Conservation (phyloP, 1,140 invertebrate genomes). For the Drosophila nigrodunni region DNA sequence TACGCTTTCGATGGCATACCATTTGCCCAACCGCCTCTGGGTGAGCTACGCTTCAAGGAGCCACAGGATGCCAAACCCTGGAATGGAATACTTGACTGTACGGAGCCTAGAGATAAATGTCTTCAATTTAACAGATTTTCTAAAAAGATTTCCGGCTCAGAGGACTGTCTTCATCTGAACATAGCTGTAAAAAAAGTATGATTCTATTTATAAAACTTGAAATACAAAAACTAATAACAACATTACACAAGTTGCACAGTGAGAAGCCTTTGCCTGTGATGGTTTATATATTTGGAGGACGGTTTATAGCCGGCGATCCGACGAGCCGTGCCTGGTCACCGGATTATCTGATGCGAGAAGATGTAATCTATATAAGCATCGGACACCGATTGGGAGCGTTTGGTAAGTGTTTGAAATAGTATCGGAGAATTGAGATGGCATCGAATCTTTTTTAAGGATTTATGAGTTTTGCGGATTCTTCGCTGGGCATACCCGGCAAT, state of each 20-base stretch:
- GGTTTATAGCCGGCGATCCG: slow-evolving; percentile 86
- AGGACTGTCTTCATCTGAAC: slow-evolving; percentile 77
- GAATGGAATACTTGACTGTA: slow-evolving; percentile 85
- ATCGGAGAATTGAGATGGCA: neutral
- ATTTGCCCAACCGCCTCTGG: slow-evolving; percentile 88
- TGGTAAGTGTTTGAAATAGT: slow-evolving; percentile 68
- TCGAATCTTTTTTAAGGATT: slow-evolving; percentile 61
- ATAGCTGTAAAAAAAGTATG: slow-evolving; percentile 59
- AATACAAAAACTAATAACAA: too few species aligned
- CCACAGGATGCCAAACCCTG: slow-evolving; percentile 86
- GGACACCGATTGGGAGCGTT: slow-evolving; percentile 89
- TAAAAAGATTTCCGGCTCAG: slow-evolving; percentile 47
- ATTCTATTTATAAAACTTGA: too few species aligned
- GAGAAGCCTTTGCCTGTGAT: slow-evolving; percentile 86
- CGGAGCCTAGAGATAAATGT: slow-evolving; percentile 52
- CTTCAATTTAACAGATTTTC: slow-evolving; percentile 53
- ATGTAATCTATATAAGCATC: slow-evolving; percentile 88
- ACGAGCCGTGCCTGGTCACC: slow-evolving; percentile 85
- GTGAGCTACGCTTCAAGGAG: slow-evolving; percentile 87
- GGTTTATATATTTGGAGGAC: slow-evolving; percentile 90
- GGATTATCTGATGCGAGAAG: slow-evolving; percentile 87
- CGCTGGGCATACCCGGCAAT: slow-evolving; percentile 76
- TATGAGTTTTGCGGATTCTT: slow-evolving; percentile 75
- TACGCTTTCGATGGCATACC: slow-evolving; percentile 87
- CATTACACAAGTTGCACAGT: slow-evolving; percentile 18